Evolutionary conservation across 1,140 invertebrate species (phyloP).

Genomic region (Parasteatoda tepidariorum): DNA sequence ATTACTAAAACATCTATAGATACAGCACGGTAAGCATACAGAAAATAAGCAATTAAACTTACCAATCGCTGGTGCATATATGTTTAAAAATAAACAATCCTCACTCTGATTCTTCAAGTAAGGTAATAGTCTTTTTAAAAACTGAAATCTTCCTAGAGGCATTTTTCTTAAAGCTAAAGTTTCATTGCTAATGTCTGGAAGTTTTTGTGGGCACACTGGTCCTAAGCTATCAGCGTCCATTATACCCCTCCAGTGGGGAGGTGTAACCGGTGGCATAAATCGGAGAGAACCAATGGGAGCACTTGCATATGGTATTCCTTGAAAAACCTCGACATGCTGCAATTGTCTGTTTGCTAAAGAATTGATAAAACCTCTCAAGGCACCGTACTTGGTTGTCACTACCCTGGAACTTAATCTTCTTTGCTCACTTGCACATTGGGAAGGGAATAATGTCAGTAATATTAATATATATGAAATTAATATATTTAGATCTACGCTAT

Average conservation of each 20-base stretch:
- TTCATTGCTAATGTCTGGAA: conserved; percentile 76
- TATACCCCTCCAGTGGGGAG: conserved; percentile 89
- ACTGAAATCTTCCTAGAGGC: conserved; percentile 86
- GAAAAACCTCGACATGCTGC: conserved; percentile 72
- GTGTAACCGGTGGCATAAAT: conserved; percentile 75
- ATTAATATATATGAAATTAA: neutral
- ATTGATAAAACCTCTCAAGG: conserved; percentile 87
- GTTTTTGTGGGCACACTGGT: conserved; percentile 85
- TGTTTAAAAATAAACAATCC: conserved; percentile 96
- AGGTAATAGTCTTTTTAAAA: conserved; percentile 85
- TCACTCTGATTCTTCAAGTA: conserved; percentile 91
- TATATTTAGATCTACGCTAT: neutral
- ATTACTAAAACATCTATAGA: too few species aligned
- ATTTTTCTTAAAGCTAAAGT: conserved; percentile 76
- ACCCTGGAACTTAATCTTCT: conserved; percentile 72
- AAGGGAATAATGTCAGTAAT: neutral
- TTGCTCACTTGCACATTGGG: neutral
- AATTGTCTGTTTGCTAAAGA: conserved; percentile 71
- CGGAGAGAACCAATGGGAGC: conserved; percentile 78
- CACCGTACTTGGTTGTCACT: conserved; percentile 89
- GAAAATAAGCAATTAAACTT: too few species aligned
- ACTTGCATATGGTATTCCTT: conserved; percentile 84
- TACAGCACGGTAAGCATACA: too few species aligned
- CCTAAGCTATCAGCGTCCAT: conserved; percentile 82
- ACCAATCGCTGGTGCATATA: conserved; percentile 95